These are phyloP conservation scores for Aurelia coerulea DNA, from an alignment of 30 jellyfish, hydroid and myxozoan genomes.

Conservation along the genomic window DNA sequence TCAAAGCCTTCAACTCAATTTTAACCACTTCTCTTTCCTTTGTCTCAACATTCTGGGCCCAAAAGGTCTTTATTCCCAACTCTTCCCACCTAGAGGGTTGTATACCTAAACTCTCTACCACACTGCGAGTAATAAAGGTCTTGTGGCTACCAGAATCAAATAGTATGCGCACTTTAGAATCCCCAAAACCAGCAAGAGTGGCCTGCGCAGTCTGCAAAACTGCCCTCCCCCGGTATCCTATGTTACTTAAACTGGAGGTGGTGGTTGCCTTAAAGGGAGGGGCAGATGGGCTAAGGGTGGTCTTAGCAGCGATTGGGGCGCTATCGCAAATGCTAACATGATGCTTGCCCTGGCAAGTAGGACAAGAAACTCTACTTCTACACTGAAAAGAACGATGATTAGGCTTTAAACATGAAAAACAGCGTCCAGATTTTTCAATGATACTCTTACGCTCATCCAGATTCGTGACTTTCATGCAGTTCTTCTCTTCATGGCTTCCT, in stretches of 20 bases:
- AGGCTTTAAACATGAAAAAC: background rate
- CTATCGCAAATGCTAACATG: conserved; percentile 6
- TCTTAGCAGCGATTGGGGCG: background rate
- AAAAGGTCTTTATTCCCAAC: conserved; percentile 17
- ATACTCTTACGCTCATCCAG: conserved; percentile 6
- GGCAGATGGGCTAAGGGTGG: too few relatives aligned
- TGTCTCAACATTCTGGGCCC: background rate
- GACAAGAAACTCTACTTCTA: background rate
- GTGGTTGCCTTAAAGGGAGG: background rate
- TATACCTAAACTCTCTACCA: conserved; percentile 21
- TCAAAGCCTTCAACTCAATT: background rate
- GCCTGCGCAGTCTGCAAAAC: conserved; percentile 41
- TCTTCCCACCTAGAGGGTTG: background rate
- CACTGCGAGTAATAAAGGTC: conserved; percentile 20
- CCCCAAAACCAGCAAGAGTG: background rate
- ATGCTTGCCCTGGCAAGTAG: conserved; percentile 1
- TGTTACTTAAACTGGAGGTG: background rate
- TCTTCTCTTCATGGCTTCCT: background rate
- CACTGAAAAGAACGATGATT: conserved; percentile 6
- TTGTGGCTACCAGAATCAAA: conserved; percentile 26
- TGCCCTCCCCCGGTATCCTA: conserved; percentile 19
- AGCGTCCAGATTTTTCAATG: background rate
- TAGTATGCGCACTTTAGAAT: background rate
- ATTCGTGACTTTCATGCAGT: background rate
- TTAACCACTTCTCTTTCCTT: conserved; percentile 8